Evolutionary conservation across 2,888 invertebrate genomes (phyloP).

Genomic region (Brachylomia viminalis): DNA sequence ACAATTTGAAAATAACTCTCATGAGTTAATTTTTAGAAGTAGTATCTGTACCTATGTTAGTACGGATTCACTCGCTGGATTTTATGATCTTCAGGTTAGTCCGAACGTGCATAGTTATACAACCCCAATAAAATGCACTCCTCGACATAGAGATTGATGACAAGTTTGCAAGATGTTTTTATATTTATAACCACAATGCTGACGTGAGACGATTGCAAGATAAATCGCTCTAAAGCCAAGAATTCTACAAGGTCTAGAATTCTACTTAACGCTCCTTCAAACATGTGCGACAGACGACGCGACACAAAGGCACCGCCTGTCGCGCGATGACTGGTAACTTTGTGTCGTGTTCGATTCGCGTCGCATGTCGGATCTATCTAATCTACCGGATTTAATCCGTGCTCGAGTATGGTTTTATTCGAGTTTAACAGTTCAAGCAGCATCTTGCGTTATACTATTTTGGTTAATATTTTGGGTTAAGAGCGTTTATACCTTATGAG

Average conservation of each 20-base stretch:
- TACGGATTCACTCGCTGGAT: neutral
- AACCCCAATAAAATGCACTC: slow-evolving; percentile 4
- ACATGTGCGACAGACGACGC: no score
- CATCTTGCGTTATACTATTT: neutral
- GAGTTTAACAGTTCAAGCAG: neutral
- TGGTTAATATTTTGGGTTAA: no score
- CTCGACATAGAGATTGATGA: no score
- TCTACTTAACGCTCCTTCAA: no score
- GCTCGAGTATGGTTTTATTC: neutral
- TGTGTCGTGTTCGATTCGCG: no score
- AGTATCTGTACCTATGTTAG: neutral
- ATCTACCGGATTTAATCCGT: neutral
- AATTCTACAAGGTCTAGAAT: no score
- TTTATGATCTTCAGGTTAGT: neutral
- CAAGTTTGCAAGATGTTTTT: neutral
- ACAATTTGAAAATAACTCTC: neutral
- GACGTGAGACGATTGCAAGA: neutral
- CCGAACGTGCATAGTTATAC: neutral
- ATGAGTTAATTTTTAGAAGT: no score
- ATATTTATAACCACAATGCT: neutral
- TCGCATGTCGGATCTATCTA: no score
- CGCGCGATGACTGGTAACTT: no score
- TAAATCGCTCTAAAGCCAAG: neutral
- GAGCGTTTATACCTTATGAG: no score
- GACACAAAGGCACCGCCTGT: no score